Conservation (phyloP, 2,888 invertebrate species). For the Parascotia fuliginaria region DNA sequence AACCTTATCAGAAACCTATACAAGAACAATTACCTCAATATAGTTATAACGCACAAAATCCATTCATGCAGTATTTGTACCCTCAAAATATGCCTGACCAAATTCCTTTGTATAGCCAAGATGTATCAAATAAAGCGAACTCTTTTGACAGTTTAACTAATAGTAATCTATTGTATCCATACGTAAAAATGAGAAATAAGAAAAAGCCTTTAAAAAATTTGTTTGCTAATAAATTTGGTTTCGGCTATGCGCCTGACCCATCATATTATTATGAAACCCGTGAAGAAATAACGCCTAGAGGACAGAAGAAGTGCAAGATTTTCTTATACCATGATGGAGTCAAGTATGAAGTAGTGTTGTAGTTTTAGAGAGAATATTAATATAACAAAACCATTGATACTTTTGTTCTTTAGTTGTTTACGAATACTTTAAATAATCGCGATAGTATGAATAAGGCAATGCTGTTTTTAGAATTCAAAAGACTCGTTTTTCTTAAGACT, state of each 20-base stretch:
- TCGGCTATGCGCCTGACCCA: too few species aligned
- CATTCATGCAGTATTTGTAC: slow-evolving; percentile 12
- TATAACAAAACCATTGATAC: too few species aligned
- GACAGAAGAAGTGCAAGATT: slow-evolving; percentile 60
- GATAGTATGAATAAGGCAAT: too few species aligned
- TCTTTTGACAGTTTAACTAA: slow-evolving; percentile 9
- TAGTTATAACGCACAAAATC: slow-evolving; percentile 14
- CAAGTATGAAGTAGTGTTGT: slow-evolving; percentile 65
- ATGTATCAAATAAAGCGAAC: not conserved
- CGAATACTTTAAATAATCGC: too few species aligned
- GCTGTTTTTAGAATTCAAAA: too few species aligned
- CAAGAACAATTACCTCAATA: slow-evolving; percentile 6
- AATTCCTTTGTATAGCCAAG: slow-evolving; percentile 1
- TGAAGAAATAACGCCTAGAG: slow-evolving; percentile 48
- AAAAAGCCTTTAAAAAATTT: slow-evolving; percentile 28
- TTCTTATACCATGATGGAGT: slow-evolving; percentile 71
- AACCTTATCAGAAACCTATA: slow-evolving; percentile 17
- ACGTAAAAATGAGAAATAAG: slow-evolving; percentile 20
- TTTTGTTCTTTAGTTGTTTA: too few species aligned
- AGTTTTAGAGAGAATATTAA: not conserved
- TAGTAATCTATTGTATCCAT: slow-evolving; percentile 14
- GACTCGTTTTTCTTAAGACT: too few species aligned
- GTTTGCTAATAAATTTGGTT: slow-evolving; percentile 19
- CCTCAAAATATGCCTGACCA: slow-evolving; percentile 5
- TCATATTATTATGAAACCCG: slow-evolving; percentile 58